Percentiles rank a stretch among this genome's conserved stretches.
Evolutionary conservation across 1,140 invertebrate species (phyloP).

Genomic region (Uloborus diversus): DNA sequence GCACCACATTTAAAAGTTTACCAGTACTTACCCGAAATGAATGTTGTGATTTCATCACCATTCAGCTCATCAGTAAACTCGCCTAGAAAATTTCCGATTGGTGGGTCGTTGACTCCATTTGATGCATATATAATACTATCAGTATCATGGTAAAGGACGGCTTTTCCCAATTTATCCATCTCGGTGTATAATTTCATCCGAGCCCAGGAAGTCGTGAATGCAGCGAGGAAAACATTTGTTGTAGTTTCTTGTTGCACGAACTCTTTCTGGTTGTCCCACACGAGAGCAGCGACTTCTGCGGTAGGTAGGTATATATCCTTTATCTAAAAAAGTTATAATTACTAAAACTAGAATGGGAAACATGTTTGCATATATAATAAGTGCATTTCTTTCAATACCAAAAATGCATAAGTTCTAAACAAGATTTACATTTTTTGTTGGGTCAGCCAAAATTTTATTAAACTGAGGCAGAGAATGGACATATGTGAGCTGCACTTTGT

Average conservation of each 20-base stretch:
- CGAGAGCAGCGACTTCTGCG: not conserved
- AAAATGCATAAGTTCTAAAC: not conserved
- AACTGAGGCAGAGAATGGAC: not conserved
- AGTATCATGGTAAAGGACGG: not conserved
- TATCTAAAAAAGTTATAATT: not conserved
- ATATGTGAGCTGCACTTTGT: not conserved
- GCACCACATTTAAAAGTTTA: not conserved
- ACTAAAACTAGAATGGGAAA: not conserved
- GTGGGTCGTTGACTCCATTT: not conserved
- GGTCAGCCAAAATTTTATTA: not conserved
- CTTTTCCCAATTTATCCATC: not conserved
- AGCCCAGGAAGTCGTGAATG: no score
- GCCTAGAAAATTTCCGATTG: constrained; percentile 7
- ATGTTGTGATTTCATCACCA: not conserved
- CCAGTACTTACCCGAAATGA: not conserved
- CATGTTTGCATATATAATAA: not conserved
- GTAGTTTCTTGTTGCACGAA: not conserved
- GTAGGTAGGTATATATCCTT: not conserved
- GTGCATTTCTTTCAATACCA: not conserved
- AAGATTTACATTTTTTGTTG: constrained; percentile 6
- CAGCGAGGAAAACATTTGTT: constrained; percentile 9
- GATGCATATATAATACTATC: not conserved
- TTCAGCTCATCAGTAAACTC: constrained; percentile 13
- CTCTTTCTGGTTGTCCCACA: not conserved
- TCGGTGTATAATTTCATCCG: not conserved